phyloP scores from a whole-genome alignment of 2,797 vertebrate species.

The Scleropages formosus region DNA sequence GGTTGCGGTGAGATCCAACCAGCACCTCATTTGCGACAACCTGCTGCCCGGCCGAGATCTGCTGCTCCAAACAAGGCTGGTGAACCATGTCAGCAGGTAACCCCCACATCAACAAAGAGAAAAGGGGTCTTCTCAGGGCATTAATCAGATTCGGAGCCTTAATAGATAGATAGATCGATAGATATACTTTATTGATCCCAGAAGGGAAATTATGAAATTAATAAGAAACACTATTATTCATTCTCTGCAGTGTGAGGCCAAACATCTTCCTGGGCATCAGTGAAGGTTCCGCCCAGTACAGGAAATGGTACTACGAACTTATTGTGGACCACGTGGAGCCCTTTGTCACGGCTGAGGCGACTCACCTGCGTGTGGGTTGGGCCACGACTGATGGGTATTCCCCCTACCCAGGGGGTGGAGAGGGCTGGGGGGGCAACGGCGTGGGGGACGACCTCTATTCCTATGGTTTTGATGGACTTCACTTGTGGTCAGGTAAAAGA shows the following conservation, averaged over 20 bases:
- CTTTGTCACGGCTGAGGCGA: constrained; percentile 87
- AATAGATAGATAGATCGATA: too few relatives aligned
- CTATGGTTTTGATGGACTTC: constrained; percentile 90
- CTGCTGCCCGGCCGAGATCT: constrained; percentile 91
- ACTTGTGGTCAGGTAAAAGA: constrained; percentile 87
- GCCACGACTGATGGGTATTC: constrained; percentile 87
- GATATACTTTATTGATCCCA: too few relatives aligned
- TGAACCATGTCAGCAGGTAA: constrained; percentile 94
- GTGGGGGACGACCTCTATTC: constrained; percentile 93
- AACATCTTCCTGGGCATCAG: constrained; percentile 93
- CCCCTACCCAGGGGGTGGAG: constrained; percentile 87
- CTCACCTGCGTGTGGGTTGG: constrained; percentile 91
- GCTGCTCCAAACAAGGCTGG: constrained; percentile 85
- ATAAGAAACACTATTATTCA: not conserved
- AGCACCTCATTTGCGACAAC: constrained; percentile 94
- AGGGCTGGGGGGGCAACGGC: constrained; percentile 91
- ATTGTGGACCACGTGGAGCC: constrained; percentile 85
- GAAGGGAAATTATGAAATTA: too few relatives aligned
- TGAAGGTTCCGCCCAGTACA: constrained; percentile 93
- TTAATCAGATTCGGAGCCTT: not conserved
- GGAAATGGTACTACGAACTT: constrained; percentile 93
- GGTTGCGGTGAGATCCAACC: constrained; percentile 91
- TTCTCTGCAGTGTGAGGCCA: constrained; percentile 79
- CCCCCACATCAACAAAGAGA: not conserved
- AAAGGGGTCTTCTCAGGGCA: not conserved